Conservation (phyloP, 1,140 invertebrate genomes). For the Nephila pilipes region DNA sequence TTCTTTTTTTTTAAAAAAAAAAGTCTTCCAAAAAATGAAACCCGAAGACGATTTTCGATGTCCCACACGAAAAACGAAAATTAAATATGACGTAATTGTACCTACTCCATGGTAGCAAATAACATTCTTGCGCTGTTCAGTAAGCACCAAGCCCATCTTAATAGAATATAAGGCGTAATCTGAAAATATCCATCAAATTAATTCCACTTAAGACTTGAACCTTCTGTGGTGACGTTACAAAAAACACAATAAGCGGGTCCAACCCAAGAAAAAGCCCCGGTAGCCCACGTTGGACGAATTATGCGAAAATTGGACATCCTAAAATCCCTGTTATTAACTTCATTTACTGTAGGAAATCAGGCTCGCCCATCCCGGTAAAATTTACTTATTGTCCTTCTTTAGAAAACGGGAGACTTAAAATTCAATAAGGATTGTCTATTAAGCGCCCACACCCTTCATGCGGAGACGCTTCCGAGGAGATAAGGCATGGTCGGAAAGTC, state of each 20-base stretch:
- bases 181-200: slow-evolving; percentile 46
- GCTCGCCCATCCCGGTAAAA: background rate
- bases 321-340: slow-evolving; percentile 63
- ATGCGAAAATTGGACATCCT: slow-evolving; percentile 52
- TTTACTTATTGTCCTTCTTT: slow-evolving; percentile 16
- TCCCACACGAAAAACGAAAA: slow-evolving; percentile 6
- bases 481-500: background rate
- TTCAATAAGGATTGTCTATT: slow-evolving; percentile 58
- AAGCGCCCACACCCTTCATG: slow-evolving; percentile 39
- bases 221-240: slow-evolving; percentile 39
- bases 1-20: background rate
- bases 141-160: slow-evolving; percentile 51
- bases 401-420: slow-evolving; percentile 26
- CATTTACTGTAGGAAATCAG: slow-evolving; percentile 5
- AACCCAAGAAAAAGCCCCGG: background rate
- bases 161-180: slow-evolving; percentile 47
- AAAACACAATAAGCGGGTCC: slow-evolving; percentile 3
- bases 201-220: slow-evolving; percentile 9
- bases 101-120: background rate
- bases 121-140: background rate
- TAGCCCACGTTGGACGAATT: slow-evolving; percentile 57
- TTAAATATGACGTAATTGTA: slow-evolving; percentile 24
- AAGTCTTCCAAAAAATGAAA: background rate
- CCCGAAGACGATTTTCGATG: background rate
- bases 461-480: background rate